Percentiles rank a stretch among this genome's conserved stretches.
Conservation (phyloP, 2,888 invertebrate species). For the Phaonia tiefii region DNA sequence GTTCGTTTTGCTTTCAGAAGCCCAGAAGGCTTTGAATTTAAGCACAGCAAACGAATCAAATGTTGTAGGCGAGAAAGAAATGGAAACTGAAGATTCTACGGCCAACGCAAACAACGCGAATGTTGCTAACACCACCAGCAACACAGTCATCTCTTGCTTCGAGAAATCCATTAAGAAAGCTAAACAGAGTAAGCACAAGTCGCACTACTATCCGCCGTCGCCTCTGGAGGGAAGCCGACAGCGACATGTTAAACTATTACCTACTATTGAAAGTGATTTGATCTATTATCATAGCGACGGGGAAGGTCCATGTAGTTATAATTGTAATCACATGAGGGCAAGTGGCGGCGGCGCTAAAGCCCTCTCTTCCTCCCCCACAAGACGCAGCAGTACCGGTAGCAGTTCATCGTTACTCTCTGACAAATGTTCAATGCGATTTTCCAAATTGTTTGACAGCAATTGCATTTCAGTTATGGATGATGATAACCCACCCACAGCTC, state of each 20-base stretch:
- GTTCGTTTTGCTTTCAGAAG: conserved; percentile 48
- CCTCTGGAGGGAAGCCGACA: conserved; percentile 13
- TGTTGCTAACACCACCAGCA: conserved; percentile 39
- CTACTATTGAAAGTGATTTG: conserved; percentile 53
- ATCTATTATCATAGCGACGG: conserved; percentile 63
- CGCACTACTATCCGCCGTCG: conserved; percentile 40
- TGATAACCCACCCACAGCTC: conserved; percentile 66
- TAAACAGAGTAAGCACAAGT: conserved; percentile 50
- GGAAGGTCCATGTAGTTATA: conserved; percentile 52
- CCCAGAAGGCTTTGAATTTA: conserved; percentile 57
- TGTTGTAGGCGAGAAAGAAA: conserved; percentile 38
- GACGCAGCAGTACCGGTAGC: conserved; percentile 55
- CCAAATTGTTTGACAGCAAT: conserved; percentile 55
- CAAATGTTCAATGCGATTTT: conserved; percentile 59
- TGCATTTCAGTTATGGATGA: conserved; percentile 67
- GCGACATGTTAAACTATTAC: conserved; percentile 29
- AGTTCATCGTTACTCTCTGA: conserved; percentile 57
- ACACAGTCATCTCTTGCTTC: neutral
- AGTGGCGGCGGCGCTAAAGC: conserved; percentile 15
- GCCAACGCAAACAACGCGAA: too few species aligned
- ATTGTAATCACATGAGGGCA: conserved; percentile 47
- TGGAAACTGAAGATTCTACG: conserved; percentile 39
- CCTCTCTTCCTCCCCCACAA: conserved; percentile 9
- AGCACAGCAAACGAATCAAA: conserved; percentile 65
- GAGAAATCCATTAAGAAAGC: conserved; percentile 44